phyloP scores from a whole-genome alignment of 2,888 invertebrate species.

The Cerceris ruficornis region DNA sequence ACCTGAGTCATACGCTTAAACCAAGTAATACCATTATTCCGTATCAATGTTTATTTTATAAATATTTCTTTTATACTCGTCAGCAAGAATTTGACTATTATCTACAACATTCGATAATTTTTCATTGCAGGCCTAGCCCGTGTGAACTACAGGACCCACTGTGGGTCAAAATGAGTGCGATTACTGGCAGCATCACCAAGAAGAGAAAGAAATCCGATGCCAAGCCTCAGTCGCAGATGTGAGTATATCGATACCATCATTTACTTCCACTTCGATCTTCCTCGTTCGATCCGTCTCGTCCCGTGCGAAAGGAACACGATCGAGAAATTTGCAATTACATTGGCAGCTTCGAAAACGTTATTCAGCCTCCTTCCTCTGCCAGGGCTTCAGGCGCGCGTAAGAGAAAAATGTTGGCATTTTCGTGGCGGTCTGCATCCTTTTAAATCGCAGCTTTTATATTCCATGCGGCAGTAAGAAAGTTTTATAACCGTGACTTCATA shows the following conservation, averaged over 20 bases:
- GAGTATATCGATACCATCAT: slow-evolving; percentile 77
- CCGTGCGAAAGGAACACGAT: too few species aligned
- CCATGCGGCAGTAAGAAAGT: not conserved
- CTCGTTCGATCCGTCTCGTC: too few species aligned
- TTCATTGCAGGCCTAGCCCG: slow-evolving; percentile 91
- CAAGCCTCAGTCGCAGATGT: slow-evolving; percentile 86
- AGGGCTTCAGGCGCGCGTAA: too few species aligned
- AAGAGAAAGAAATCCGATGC: slow-evolving; percentile 86
- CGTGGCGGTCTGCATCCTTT: not conserved
- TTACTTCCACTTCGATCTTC: not conserved
- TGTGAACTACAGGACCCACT: slow-evolving; percentile 94
- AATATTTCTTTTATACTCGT: not conserved
- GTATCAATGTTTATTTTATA: too few species aligned
- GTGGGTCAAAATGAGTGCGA: slow-evolving; percentile 94
- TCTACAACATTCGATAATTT: not conserved
- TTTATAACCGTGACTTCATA: slow-evolving; percentile 13
- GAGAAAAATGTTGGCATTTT: not conserved
- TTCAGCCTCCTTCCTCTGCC: too few species aligned
- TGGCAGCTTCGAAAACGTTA: too few species aligned
- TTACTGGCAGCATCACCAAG: slow-evolving; percentile 85
- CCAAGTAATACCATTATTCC: too few species aligned
- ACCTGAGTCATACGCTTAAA: too few species aligned
- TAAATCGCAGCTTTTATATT: slow-evolving; percentile 4
- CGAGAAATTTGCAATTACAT: too few species aligned
- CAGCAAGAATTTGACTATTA: not conserved